Base-by-base conservation (phyloP, 2,797 vertebrate species). In the Anguilla anguilla region DNA sequence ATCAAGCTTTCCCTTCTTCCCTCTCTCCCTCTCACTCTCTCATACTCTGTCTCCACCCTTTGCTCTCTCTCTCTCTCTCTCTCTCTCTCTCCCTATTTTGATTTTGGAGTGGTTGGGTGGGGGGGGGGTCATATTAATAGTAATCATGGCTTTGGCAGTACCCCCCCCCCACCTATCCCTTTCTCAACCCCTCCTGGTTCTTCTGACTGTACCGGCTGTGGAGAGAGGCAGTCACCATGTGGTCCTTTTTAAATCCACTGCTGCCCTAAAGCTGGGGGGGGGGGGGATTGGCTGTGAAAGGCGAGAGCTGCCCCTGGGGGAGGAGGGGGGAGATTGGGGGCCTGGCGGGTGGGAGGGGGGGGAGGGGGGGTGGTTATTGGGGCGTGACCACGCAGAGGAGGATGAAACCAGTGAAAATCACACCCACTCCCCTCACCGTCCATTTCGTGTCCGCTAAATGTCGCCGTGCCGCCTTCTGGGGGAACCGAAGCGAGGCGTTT, bases 101-200 rank as follows among this genome's bases (percentile, higher is more conserved):
- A 82, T 61, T 64, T 59, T 79, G 87, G 51, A 46, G 79, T 22
- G 51, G 59, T 3, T 0, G 13, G 59, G 13, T 22, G 59, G 59
- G 59, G 59, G 61, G 61, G 3, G 10, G 59, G 59, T 17, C 31
- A 31, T 31, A 25, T 25, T 3, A 3, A 85, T 91, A 87, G 90
- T 89, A 91, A 87, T 91, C 87, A 91, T 89, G 87, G 84, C 87
- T 90, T 88, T 85, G 25, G 57, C 85, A 31, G 57, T 5, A n/a
- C 43, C 22, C 88, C 89, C 84, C 67, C 59, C 84, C 89, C 85
- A n/a, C n/a, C n/a, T n/a, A 31, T 83, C 53, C 79, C 28, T 15
- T 59, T 31, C 74, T 89, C 82, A 84, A 85, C 85, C 69, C 13
- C 28, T 15, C 53, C 53, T 13, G 0, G 0, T 15, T 1, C 31